These are phyloP conservation scores for Caenorhabditis wallacei DNA, from an alignment of 2,888 invertebrate species.

Conservation along the genomic window DNA sequence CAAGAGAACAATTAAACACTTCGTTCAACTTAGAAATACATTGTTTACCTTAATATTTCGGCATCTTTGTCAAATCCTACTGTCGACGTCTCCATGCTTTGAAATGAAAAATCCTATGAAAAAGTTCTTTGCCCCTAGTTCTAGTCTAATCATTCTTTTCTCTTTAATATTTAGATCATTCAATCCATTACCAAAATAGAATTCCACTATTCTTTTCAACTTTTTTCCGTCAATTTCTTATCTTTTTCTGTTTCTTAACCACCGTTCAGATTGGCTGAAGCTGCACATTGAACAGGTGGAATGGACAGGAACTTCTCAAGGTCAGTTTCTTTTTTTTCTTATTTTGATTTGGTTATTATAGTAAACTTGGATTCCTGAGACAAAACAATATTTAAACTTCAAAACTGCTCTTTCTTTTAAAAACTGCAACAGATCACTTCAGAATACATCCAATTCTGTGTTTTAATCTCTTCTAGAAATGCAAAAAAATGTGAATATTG, in stretches of 20 bases:
- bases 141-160: too few relatives aligned
- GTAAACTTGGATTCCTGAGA: background rate
- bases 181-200: too few relatives aligned
- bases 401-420: too few relatives aligned
- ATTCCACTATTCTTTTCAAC: background rate
- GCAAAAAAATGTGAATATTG: background rate
- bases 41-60: too few relatives aligned
- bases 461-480: constrained; percentile 8
- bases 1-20: too few relatives aligned
- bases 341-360: background rate
- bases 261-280: constrained; percentile 17
- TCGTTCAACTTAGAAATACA: too few relatives aligned
- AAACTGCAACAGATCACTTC: background rate
- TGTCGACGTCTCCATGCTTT: too few relatives aligned
- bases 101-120: too few relatives aligned
- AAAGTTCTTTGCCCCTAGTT: too few relatives aligned
- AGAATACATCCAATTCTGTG: background rate
- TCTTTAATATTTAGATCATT: too few relatives aligned
- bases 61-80: too few relatives aligned
- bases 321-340: constrained; percentile 5
- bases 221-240: background rate
- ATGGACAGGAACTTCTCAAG: background rate
- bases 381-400: too few relatives aligned
- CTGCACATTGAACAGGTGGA: constrained; percentile 20
- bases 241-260: background rate